Evolutionary conservation across 2,113 vertebrate genomes (phyloP), one percentile per base, ranked within the genome.

Genomic region (Arizona elegans): DNA sequence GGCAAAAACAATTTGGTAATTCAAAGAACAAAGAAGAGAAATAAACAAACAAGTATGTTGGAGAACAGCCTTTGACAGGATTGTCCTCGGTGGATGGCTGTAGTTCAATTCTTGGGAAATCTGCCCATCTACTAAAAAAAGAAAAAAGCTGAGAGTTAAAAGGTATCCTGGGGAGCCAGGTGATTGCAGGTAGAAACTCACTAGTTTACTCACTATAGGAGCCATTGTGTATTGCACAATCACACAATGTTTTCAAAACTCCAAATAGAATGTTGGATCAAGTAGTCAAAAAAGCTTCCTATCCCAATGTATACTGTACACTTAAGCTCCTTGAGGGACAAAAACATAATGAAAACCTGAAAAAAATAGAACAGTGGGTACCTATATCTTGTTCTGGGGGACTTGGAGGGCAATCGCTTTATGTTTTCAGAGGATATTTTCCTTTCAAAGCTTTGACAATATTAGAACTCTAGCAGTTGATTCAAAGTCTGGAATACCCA

Each of bases 401-500:
- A 6, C 8, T 1, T 23, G 88, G 38, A 15, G 10, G 55, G 56
- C 38, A 62, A 59, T 2, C 8, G 43, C 88, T 26, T n/a, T 15
- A 13, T 9, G 88, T 13, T n/a, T 43, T 47, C 89, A 43, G 58
- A 90, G 19, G 29, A 5, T 13, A 21, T 23, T 17, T 33, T 62
- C 58, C 88, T 24, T 58, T 56, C 10, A 43, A 33, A 5, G 89
- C 65, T 91, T 90, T 81, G 94, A 85, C 24, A 62, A 8, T 86
- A 1, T 5, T 23, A 65, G 88, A 21, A 55, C 29, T 2, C 47
- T 43, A 86, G 53, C 26, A 55, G 24, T 0, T 6, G 88, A 56
- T 17, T 24, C 21, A 43, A 86, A 88, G 92, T 89, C 91, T 62
- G 86, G 33, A 91, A 38, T 0, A 10, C 92, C 1, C 96, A 99